Conservation (phyloP, 2,888 invertebrate species). For the Rhagonycha fulva region DNA sequence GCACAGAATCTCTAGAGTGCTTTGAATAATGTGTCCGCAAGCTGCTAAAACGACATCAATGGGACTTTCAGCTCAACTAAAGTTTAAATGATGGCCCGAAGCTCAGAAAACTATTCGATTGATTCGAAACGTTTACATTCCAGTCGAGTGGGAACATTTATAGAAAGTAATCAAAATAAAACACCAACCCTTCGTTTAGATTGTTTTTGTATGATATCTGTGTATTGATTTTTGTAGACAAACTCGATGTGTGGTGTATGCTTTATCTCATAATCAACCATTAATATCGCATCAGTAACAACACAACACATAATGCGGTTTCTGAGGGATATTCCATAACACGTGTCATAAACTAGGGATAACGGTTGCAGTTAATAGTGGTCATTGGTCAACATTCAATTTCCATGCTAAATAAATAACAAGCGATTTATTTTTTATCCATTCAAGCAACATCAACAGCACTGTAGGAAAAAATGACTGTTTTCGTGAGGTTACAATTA, state of each 20-base stretch:
- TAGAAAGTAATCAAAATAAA: not conserved
- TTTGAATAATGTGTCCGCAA: conserved; percentile 36
- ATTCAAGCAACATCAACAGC: not conserved
- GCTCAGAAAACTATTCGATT: conserved; percentile 34
- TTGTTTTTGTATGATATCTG: not conserved
- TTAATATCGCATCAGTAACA: conserved; percentile 29
- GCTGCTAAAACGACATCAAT: conserved; percentile 34
- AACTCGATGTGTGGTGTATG: conserved; percentile 9
- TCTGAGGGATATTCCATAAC: conserved; percentile 15
- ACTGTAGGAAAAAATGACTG: too few species aligned
- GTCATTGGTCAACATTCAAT: not conserved
- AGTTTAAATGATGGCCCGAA: conserved; percentile 37
- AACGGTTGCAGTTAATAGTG: not conserved
- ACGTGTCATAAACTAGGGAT: conserved; percentile 16
- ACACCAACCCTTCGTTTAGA: not conserved
- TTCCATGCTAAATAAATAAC: not conserved
- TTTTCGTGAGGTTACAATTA: too few species aligned
- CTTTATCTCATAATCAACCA: conserved; percentile 25
- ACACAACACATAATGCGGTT: not conserved
- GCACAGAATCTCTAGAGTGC: conserved; percentile 28
- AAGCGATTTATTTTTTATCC: not conserved
- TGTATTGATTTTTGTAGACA: not conserved
- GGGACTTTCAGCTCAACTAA: conserved; percentile 33
- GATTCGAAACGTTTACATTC: conserved; percentile 20
- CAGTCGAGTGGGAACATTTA: not conserved